These are phyloP conservation scores for Panthera uncia DNA, from an alignment of 2,113 vertebrate species.

Conservation along the genomic window DNA sequence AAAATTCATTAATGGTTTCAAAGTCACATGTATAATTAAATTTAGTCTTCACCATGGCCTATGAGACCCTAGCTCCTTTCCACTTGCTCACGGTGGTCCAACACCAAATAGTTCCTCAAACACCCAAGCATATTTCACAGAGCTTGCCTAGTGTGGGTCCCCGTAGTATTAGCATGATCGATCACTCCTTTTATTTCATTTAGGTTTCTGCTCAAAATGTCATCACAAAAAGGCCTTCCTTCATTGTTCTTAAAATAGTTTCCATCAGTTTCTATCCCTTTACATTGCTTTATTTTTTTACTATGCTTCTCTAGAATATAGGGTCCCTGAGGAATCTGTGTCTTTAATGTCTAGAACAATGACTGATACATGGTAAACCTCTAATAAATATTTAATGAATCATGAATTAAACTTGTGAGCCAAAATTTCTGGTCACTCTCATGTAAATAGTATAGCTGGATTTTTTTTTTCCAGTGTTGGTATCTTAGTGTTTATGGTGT, in stretches of 20 bases:
- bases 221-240: not conserved
- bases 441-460: not conserved
- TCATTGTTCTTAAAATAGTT: not conserved
- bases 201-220: not conserved
- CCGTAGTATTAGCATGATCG: not conserved
- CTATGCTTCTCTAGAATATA: not conserved
- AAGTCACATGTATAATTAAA: not conserved
- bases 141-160: not conserved
- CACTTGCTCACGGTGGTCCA: not conserved
- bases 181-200: not conserved
- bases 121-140: not conserved
- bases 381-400: slow-evolving; percentile 9
- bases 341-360: slow-evolving; percentile 10
- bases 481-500: not conserved
- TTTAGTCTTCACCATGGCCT: not conserved
- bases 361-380: not conserved
- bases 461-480: not conserved
- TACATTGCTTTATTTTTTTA: slow-evolving; percentile 8
- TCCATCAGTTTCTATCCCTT: not conserved
- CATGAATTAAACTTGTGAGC: not conserved
- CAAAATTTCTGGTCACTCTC: not conserved
- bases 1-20: not conserved
- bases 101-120: not conserved
- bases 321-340: not conserved
- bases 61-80: not conserved